Evolutionary conservation across 1,140 invertebrate genomes (phyloP).

Genomic region (Drosophila suzukii): DNA sequence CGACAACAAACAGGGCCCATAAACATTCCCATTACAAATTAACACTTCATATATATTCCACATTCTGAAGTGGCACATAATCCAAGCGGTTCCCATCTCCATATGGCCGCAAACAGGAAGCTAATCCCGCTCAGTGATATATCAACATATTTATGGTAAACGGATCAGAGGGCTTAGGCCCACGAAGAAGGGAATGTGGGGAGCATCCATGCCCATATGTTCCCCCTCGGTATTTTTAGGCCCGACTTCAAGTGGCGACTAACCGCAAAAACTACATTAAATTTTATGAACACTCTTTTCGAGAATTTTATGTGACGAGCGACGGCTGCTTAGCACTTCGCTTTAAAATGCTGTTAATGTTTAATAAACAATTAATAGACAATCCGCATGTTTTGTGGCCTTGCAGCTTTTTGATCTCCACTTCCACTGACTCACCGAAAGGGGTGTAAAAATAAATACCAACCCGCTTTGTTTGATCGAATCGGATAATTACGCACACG

Average conservation of each 20-base stretch:
- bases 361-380: slow-evolving; percentile 83
- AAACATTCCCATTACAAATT: slow-evolving; percentile 73
- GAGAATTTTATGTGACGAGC: slow-evolving; percentile 44
- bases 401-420: slow-evolving; percentile 44
- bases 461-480: slow-evolving; percentile 42
- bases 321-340: slow-evolving; percentile 70
- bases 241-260: slow-evolving; percentile 19
- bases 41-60: slow-evolving; percentile 74
- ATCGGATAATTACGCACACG: slow-evolving; percentile 56
- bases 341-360: slow-evolving; percentile 62
- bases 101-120: slow-evolving; percentile 78
- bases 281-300: slow-evolving; percentile 67
- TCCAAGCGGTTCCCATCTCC: slow-evolving; percentile 43
- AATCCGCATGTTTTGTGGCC: slow-evolving; percentile 38
- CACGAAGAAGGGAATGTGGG: slow-evolving; percentile 9
- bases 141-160: slow-evolving; percentile 84
- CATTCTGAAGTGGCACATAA: slow-evolving; percentile 54
- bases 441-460: slow-evolving; percentile 61
- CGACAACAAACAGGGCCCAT: slow-evolving; percentile 64
- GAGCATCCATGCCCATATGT: slow-evolving; percentile 50
- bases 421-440: slow-evolving; percentile 27
- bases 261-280: slow-evolving; percentile 44
- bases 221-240: slow-evolving; percentile 34
- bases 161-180: slow-evolving; percentile 70
- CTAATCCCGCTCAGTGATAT: slow-evolving; percentile 82